Percentiles rank a stretch among this genome's conserved stretches.
Conservation (phyloP, 2,888 invertebrate species). For the Abrostola triplasia region DNA sequence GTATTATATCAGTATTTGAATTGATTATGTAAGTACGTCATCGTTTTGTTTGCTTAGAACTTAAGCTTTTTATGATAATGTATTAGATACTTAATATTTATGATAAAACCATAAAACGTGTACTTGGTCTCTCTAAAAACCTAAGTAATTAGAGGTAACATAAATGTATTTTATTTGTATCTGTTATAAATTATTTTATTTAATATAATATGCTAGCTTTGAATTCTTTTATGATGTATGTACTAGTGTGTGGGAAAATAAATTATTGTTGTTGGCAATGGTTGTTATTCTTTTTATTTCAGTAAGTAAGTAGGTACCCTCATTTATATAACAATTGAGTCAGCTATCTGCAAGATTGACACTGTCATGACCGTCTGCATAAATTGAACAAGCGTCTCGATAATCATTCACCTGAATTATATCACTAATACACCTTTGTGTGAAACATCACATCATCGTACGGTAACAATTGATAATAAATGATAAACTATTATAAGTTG, state of each 20-base stretch:
- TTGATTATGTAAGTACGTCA: slow-evolving; percentile 2
- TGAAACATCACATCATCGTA: too few species aligned
- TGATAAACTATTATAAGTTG: too few species aligned
- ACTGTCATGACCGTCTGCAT: too few species aligned
- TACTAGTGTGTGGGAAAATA: slow-evolving; percentile 83
- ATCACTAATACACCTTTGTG: too few species aligned
- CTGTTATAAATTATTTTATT: slow-evolving; percentile 47
- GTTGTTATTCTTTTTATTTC: slow-evolving; percentile 46
- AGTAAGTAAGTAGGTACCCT: too few species aligned
- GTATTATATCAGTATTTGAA: slow-evolving; percentile 37
- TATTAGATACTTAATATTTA: slow-evolving; percentile 45
- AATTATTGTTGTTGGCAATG: slow-evolving; percentile 86
- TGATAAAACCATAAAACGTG: slow-evolving; percentile 41
- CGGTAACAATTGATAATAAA: too few species aligned
- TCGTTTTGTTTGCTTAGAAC: slow-evolving; percentile 23
- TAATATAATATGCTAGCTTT: slow-evolving; percentile 75
- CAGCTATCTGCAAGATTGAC: too few species aligned
- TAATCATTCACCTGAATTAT: too few species aligned
- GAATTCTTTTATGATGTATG: slow-evolving; percentile 71
- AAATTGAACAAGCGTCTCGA: too few species aligned
- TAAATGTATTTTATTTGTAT: slow-evolving; percentile 49
- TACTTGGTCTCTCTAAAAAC: slow-evolving; percentile 50
- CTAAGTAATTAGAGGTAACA: slow-evolving; percentile 31
- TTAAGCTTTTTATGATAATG: slow-evolving; percentile 24
- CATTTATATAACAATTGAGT: too few species aligned